These are phyloP conservation scores for Stegodyphus dumicola DNA, from an alignment of 1,140 invertebrate genomes.

Conservation along the genomic window DNA sequence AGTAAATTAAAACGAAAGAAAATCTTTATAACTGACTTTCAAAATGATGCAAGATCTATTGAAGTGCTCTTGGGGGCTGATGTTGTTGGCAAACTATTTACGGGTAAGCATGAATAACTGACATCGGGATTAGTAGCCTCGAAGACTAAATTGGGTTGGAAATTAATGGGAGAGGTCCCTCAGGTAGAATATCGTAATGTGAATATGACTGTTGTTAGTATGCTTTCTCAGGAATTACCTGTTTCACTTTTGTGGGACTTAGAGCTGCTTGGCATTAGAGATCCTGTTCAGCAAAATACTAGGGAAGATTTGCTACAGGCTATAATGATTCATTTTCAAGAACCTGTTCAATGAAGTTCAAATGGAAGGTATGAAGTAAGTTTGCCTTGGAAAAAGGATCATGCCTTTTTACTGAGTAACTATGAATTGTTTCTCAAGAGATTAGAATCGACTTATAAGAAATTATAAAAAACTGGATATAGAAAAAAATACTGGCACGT, in stretches of 20 bases:
- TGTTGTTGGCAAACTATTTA: conserved; percentile 23
- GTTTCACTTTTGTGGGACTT: conserved; percentile 17
- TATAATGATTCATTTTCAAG: neutral
- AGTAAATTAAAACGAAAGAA: too few species aligned
- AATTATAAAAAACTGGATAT: conserved; percentile 13
- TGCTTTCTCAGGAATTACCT: conserved; percentile 16
- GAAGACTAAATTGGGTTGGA: conserved; percentile 10
- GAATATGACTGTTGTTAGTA: conserved; percentile 7
- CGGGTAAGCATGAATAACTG: conserved; percentile 1
- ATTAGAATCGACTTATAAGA: conserved; percentile 16
- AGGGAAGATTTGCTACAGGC: neutral
- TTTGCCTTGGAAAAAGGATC: conserved; percentile 4
- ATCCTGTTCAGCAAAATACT: neutral
- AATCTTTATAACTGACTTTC: too few species aligned
- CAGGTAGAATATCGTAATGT: neutral
- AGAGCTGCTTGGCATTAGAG: conserved; percentile 1
- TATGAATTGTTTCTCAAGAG: too few species aligned
- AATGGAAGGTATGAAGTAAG: conserved; percentile 10
- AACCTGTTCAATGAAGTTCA: neutral
- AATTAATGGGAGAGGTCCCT: conserved; percentile 19
- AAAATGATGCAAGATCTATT: too few species aligned
- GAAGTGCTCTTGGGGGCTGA: neutral
- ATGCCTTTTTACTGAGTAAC: neutral
- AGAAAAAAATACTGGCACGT: conserved; percentile 23
- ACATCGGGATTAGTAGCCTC: neutral